Evolutionary conservation across 2,797 vertebrate species (phyloP).

Genomic region (Helicolenus hilgendorfi): DNA sequence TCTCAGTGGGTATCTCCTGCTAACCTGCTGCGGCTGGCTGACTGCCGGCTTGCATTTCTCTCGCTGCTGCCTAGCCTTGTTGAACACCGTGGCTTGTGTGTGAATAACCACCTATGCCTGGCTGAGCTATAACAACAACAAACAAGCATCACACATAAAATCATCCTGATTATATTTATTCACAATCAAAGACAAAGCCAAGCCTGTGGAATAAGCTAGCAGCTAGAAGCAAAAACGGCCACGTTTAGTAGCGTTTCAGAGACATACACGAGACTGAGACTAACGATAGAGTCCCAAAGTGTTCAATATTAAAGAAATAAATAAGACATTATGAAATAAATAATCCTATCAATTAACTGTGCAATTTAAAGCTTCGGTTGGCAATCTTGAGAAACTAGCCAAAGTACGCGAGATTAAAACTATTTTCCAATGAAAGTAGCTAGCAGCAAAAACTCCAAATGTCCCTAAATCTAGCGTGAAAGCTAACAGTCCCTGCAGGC

Average conservation of each 20-base stretch:
- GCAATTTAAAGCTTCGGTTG: background rate
- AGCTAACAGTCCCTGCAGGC: too few species aligned
- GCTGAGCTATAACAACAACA: background rate
- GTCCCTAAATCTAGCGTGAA: too few species aligned
- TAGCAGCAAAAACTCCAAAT: too few species aligned
- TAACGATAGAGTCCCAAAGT: background rate
- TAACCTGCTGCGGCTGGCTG: conserved; percentile 56
- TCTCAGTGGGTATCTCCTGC: conserved; percentile 56
- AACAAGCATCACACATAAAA: background rate
- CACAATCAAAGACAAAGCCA: background rate
- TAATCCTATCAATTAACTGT: background rate
- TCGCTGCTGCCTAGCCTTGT: conserved; percentile 3
- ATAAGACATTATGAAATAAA: background rate
- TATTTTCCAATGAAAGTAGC: too few species aligned
- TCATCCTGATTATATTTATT: background rate
- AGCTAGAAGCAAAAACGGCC: background rate
- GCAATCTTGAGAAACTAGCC: background rate
- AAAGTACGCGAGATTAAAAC: too few species aligned
- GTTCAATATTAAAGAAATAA: background rate
- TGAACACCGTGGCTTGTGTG: background rate
- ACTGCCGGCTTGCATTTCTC: conserved; percentile 27
- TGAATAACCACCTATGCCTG: background rate
- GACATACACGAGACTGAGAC: background rate
- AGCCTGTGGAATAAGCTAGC: background rate
- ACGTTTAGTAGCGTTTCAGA: background rate